Evolutionary conservation across 2,113 vertebrate species (phyloP).

Genomic region (Pelecanus crispus): DNA sequence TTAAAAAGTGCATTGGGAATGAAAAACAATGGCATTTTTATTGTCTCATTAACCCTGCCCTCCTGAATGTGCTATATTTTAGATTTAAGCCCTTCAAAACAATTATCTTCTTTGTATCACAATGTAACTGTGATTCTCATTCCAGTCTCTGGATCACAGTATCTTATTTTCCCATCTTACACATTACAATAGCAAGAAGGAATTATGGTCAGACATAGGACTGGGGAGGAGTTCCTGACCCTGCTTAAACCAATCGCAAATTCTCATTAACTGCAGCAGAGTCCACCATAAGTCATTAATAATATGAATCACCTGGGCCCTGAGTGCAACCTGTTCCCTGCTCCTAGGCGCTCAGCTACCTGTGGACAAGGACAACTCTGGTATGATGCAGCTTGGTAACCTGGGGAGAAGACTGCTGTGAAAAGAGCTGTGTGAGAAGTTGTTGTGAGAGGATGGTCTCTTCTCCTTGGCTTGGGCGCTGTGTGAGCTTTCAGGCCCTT

Average conservation of each 20-base stretch:
- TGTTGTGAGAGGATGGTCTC: not conserved
- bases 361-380: not conserved
- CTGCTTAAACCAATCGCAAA: not conserved
- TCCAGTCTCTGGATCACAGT: not conserved
- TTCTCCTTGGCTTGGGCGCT: not conserved
- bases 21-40: not conserved
- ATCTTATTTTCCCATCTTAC: not conserved
- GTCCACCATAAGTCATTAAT: not conserved
- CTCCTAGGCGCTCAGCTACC: not conserved
- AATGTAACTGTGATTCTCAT: not conserved
- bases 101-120: not conserved
- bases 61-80: not conserved
- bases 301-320: not conserved
- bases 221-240: not conserved
- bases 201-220: not conserved
- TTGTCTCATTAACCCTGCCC: not conserved
- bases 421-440: not conserved
- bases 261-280: not conserved
- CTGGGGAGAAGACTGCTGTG: not conserved
- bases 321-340: rapidly evolving
- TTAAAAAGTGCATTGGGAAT: not conserved
- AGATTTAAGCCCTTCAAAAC: not conserved
- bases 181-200: not conserved
- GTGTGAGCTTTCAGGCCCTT: not conserved
- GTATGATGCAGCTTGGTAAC: not conserved